Percentiles rank a stretch among this genome's conserved stretches.
These are phyloP conservation scores for Apodemus agrarius DNA, from an alignment of 2,797 vertebrate genomes.

Conservation along the genomic window DNA sequence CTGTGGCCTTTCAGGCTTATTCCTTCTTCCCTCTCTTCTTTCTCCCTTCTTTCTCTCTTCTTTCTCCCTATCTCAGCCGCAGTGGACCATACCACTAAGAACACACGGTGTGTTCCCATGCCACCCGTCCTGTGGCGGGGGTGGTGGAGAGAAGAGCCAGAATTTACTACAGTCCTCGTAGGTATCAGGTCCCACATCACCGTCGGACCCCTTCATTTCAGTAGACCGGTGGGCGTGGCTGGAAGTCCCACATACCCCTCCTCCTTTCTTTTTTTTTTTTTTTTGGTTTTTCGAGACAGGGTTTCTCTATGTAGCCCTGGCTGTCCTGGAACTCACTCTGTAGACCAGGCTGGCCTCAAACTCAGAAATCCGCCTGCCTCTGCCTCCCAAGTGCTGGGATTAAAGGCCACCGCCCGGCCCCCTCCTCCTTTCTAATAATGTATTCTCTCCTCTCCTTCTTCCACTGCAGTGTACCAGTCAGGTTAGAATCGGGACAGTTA, in stretches of 20 bases:
- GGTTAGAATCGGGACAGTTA: not conserved
- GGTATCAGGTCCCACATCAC: not conserved
- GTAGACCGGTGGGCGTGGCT: not conserved
- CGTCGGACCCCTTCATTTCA: not conserved
- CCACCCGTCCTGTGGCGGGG: not conserved
- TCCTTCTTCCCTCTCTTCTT: not conserved
- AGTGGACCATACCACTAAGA: not conserved
- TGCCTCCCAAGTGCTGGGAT: too few species aligned
- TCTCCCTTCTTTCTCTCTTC: not conserved
- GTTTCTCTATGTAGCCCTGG: too few species aligned
- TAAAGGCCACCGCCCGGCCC: too few species aligned
- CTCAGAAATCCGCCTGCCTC: too few species aligned
- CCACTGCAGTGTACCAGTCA: not conserved
- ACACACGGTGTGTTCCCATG: not conserved
- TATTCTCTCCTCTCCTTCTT: not conserved
- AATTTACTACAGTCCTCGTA: not conserved
- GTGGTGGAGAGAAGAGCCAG: not conserved
- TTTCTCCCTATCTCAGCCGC: not conserved
- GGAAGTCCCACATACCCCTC: not conserved
- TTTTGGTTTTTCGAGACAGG: too few species aligned
- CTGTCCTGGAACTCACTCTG: too few species aligned
- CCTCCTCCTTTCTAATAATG: not conserved
- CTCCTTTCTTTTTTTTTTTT: too few species aligned
- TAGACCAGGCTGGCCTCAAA: too few species aligned
- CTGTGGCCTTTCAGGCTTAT: not conserved